Evolutionary conservation across 2,113 vertebrate genomes (phyloP).

Genomic region (Sterrhoptilus dennistouni): DNA sequence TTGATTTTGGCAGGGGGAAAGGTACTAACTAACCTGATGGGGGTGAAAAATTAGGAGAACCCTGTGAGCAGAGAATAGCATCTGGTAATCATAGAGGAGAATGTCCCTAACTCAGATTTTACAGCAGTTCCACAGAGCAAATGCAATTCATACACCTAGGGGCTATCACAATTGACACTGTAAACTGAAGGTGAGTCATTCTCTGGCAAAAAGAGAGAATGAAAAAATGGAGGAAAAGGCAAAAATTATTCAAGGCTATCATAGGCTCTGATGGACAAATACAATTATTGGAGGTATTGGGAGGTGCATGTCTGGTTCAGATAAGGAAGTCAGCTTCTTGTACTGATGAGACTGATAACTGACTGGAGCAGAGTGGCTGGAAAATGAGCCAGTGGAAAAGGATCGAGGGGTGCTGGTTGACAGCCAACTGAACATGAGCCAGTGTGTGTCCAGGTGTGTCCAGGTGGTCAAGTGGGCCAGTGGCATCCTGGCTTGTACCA

Average conservation of each 20-base stretch:
- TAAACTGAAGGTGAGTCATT: neutral
- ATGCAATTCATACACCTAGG: neutral
- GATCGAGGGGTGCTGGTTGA: neutral
- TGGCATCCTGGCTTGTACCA: neutral
- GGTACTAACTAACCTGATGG: neutral
- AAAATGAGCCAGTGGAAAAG: neutral
- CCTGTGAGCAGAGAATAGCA: neutral
- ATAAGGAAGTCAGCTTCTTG: neutral
- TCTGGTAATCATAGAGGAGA: neutral
- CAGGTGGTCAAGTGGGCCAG: neutral
- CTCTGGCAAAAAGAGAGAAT: neutral
- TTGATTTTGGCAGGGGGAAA: fast-evolving
- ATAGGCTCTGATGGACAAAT: neutral
- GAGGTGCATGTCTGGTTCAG: neutral
- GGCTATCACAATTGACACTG: neutral
- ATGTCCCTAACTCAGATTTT: neutral
- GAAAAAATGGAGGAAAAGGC: neutral
- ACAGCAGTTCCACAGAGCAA: neutral
- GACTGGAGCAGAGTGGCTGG: neutral
- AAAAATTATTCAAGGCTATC: neutral
- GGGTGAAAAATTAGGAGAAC: neutral
- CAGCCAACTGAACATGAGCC: neutral
- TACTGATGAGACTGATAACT: neutral
- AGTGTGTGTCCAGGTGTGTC: fast-evolving
- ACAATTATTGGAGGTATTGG: neutral